Evolutionary conservation across 1,140 invertebrate genomes (phyloP), one percentile per base, ranked within the genome.

Genomic region (Rhyzopertha dominica): DNA sequence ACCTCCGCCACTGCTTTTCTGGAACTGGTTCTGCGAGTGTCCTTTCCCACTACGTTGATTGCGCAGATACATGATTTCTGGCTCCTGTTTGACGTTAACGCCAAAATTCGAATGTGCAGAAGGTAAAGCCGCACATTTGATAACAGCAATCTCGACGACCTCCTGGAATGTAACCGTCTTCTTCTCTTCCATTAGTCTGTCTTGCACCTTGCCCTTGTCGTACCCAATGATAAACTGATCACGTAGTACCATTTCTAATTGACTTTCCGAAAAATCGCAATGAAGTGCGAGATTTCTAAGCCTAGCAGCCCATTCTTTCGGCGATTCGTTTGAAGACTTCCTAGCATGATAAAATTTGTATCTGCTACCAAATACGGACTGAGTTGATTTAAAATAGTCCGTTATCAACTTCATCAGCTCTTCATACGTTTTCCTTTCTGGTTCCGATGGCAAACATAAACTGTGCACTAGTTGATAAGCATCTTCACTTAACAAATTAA

Each of bases 161-260:
- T 36, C 13, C 22, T 17, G 5, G 13, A 36, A 36, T 5, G 34
- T 36, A 7, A 36, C 34, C 5, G 8, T 39, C 26, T 9, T 9
- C 23, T 39, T 26, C 26, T 39, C 37, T 39, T 39, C 37, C 5
- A 39, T 10, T 12, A 39, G 16, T 9, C 37, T 7, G 26, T 39
- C 37, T 24, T 26, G 37, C 4, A 39, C 37, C 16, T 10, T 10
- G 5, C 37, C 37, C 18, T 26, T 39, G 7, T 39, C 37, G 14
- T 9, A 39, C 9, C 19, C 37, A n/a, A 26, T 26, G 4, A 39
- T 26, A 14, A 39, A 39, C 14, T 13, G n/a, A 39, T 39, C 22
- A 7, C 37, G 4, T 8, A 26, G 5, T 4, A 16, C 5, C 4
- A 10, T 26, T 4, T 39, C 37, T 12, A 39, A 14, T 13, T 39